Evolutionary conservation across 2,113 vertebrate species (phyloP), one percentile per base, ranked within the genome.

Genomic region (Centrocercus urophasianus): DNA sequence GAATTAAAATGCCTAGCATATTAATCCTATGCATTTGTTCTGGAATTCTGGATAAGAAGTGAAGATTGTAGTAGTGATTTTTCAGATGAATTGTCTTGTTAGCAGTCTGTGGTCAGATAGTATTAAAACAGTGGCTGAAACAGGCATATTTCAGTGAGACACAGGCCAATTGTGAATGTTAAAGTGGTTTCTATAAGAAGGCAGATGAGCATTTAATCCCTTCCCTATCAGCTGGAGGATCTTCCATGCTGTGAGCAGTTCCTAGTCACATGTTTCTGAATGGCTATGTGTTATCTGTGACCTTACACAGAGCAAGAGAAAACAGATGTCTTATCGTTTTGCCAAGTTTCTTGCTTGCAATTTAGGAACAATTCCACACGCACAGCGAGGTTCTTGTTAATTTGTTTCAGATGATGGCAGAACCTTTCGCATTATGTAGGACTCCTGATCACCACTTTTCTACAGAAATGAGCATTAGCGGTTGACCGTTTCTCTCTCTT

Each of bases 351-450:
- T 95, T 95, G 93, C 95, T 96, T 95, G 64, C 93, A 64, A 93
- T 97, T 98, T 98, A 97, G 97, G 97, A 98, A 96, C 67, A 14
- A 90, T 97, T 98, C 97, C 97, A 97, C 97, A 98, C 30, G 94
- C 97, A 98, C 94, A 96, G 97, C 96, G 96, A 97, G 95, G 90
- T 94, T 98, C 96, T 97, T 94, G 91, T 96, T 98, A 97, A 98
- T 98, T 97, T 97, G 87, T 98, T 98, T 97, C 97, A 98, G 98
- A 98, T 98, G 98, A 97, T 89, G 89, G 65, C 91, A 86, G 77
- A 97, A 78, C 69, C 61, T 84, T 95, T 95, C 52, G 19, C 45
- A 30, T 94, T 93, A 80, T 28, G 38, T 66, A 65, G 90, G 93
- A 94, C 91, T 94, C 85, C 89, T 34, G n/a, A 72, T 96, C 76